Evolutionary conservation across 2,888 invertebrate species (phyloP), one percentile per base, ranked within the genome.

Genomic region (Ganaspis brasiliensis): DNA sequence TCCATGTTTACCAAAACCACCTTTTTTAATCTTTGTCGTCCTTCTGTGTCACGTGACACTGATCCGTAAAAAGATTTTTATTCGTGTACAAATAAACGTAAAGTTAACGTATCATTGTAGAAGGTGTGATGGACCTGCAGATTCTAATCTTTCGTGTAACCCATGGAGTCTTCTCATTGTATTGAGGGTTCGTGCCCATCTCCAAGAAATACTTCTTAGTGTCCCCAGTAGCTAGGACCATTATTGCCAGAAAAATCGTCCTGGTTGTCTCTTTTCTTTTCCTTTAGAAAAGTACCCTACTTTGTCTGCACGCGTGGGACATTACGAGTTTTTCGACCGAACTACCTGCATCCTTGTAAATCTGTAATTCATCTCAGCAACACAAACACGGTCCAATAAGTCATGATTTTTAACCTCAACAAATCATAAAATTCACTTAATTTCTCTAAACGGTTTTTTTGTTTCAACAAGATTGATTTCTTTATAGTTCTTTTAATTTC

Each of bases 91-190:
- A 82, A 77, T 83, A 84, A 85, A 80, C 83, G 78, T 74, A 83
- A 81, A 89, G 87, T 89, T 88, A 87, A 86, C 86, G 83, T 87
- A 88, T 89, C 87, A 88, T 88, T 88, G 89, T 89, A 83, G 81
- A 80, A 87, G 87, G 88, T 88, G 89, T 88, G 86, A 87, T 83
- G 81, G 83, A 85, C 83, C 84, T 82, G 85, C 80, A 84, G 88
- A 89, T 90, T 87, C 86, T 90, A 90, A 90, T 91, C 90, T 89
- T 84, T 86, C 86, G 82, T 82, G 87, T 87, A 86, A 82, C 85
- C 83, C 84, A 83, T 81, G 83, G 82, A 82, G 85, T 81, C 57
- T 81, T 67, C 75, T 87, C 80, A 87, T 87, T 87, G 84, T 86
- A 77, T 76, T 40, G 59, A 70, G 75, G 70, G 86, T 89, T 87